Base-by-base conservation (phyloP, 1,140 invertebrate genomes). In the Polypedilum pembai region DNA sequence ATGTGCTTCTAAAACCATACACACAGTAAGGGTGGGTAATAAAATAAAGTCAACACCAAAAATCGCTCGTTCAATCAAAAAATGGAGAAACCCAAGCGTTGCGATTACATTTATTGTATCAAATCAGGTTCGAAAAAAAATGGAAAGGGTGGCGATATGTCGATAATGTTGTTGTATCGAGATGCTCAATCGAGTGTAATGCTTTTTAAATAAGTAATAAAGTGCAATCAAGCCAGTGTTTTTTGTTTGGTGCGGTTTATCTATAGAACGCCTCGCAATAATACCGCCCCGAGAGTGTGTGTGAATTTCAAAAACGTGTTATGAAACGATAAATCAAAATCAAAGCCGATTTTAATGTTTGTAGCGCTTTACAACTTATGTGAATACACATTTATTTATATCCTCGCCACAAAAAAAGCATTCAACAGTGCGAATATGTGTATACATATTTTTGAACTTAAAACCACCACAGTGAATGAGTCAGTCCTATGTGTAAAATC, bases 31-130 rank as follows among this genome's bases (percentile, higher is more conserved):
- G n/a, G n/a, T 15, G 45, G 45, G 45, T 56, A 56, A 56, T 56
- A 56, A 56, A 69, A 69, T 69, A 69, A 69, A 69, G 65, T 69
- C 65, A 69, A 69, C 65, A 69, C 17, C 65, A 69, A 69, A 69
- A 69, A 69, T 69, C 17, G 17, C 17, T 69, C 65, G 65, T 69
- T 69, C 65, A 69, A 69, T 69, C 65, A 69, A 21, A 18, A 18
- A 69, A 18, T 20, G 45, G 12, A 33, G 24, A 56, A 56, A 56
- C 45, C 45, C 45, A 56, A n/a, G 45, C 45, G n/a, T 12, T 56
- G 45, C 65, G 65, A 69, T 69, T 69, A 69, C 12, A 18, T 69
- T 69, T 69, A 69, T 69, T 69, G 20, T 18, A 12, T 17, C 10
- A 56, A 56, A 56, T 69, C 18, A 69, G 65, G n/a, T 20, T 8